Conservation (phyloP, 1,140 invertebrate genomes). For the Octopus bimaculoides region DNA sequence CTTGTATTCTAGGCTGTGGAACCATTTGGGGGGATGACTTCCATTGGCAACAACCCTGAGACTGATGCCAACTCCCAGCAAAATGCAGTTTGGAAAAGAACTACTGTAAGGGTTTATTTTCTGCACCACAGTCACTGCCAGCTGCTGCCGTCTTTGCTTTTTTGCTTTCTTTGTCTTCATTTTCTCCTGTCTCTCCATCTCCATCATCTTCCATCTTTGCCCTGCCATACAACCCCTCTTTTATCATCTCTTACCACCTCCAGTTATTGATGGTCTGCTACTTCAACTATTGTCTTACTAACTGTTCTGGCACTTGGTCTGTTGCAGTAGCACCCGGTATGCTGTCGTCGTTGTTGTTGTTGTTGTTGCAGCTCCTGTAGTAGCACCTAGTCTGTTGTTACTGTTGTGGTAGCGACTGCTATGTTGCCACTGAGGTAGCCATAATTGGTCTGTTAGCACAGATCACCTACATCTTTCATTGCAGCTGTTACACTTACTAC, state of each 20-base stretch:
- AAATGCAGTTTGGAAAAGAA: slow-evolving; percentile 11
- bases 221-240: background rate
- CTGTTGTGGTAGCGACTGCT: too few species aligned
- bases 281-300: too few species aligned
- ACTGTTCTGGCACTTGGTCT: too few species aligned
- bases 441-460: too few species aligned
- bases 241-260: background rate
- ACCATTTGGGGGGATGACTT: slow-evolving; percentile 11
- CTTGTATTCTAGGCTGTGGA: slow-evolving; percentile 10
- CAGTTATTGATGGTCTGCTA: too few species aligned
- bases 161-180: background rate
- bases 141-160: background rate
- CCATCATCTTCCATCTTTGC: background rate
- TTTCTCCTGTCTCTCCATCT: background rate
- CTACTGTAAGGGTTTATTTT: slow-evolving; percentile 3
- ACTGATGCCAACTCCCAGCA: slow-evolving; percentile 8
- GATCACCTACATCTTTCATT: too few species aligned
- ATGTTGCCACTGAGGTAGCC: too few species aligned
- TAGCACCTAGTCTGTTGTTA: too few species aligned
- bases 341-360: too few species aligned
- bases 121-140: background rate
- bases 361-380: too few species aligned
- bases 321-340: too few species aligned
- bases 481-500: too few species aligned
- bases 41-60: background rate